phyloP scores from a whole-genome alignment of 1,140 invertebrate species.

The Propsilocerus akamusi region DNA sequence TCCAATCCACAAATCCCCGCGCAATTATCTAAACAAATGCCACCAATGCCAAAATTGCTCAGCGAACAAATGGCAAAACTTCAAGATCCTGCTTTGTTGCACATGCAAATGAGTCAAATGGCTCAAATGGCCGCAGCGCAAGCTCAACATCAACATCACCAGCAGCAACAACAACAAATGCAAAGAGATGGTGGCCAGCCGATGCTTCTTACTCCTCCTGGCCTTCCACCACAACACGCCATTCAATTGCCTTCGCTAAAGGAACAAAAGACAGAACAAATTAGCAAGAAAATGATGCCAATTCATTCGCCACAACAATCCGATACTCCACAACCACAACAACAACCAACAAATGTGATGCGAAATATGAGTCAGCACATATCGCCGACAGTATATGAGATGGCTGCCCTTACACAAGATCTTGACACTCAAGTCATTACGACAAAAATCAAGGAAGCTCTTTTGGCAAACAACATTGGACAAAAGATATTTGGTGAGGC shows the following conservation, averaged over 20 bases:
- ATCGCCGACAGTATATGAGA: slow-evolving; percentile 80
- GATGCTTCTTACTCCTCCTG: slow-evolving; percentile 39
- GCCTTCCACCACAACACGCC: slow-evolving; percentile 40
- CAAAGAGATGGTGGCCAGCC: slow-evolving; percentile 44
- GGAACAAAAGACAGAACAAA: slow-evolving; percentile 33
- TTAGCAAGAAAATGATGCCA: slow-evolving; percentile 20
- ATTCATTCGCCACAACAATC: slow-evolving; percentile 24
- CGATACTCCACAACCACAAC: slow-evolving; percentile 12
- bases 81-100: slow-evolving; percentile 43
- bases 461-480: slow-evolving; percentile 92
- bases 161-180: slow-evolving; percentile 30
- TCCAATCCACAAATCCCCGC: slow-evolving; percentile 56
- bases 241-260: slow-evolving; percentile 32
- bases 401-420: slow-evolving; percentile 90
- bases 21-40: slow-evolving; percentile 51
- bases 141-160: slow-evolving; percentile 26
- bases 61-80: slow-evolving; percentile 41
- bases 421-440: slow-evolving; percentile 93
- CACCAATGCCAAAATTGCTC: slow-evolving; percentile 55
- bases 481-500: slow-evolving; percentile 98
- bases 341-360: slow-evolving; percentile 40
- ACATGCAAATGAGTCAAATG: slow-evolving; percentile 29
- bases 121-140: slow-evolving; percentile 30
- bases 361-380: slow-evolving; percentile 57
- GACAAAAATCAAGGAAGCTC: slow-evolving; percentile 90